These are phyloP conservation scores for Dermochelys coriacea DNA, from an alignment of 2,797 vertebrate species.

Conservation along the genomic window DNA sequence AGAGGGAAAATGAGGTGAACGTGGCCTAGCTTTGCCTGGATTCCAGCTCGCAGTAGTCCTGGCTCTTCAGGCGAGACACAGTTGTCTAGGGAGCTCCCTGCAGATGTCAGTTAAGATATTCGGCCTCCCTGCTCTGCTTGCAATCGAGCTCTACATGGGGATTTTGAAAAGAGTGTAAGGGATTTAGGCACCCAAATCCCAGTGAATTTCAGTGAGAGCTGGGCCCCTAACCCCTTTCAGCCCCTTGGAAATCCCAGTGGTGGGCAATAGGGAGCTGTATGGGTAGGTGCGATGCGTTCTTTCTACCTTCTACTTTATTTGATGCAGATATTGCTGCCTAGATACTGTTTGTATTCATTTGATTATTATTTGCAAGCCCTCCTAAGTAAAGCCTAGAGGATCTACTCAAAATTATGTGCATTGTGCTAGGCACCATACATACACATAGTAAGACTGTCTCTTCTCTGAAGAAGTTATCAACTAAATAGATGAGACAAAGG, in stretches of 20 bases:
- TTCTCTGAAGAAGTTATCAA: not conserved
- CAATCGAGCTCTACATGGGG: not conserved
- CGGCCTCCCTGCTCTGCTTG: accelerated
- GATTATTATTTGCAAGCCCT: not conserved
- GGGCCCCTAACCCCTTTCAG: not conserved
- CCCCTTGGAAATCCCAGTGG: not conserved
- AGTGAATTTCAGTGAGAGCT: not conserved
- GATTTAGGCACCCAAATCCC: not conserved
- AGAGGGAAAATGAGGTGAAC: slow-evolving; percentile 34
- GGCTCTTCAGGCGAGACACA: not conserved
- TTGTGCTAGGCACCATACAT: not conserved
- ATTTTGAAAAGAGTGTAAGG: not conserved
- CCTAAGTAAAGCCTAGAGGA: not conserved
- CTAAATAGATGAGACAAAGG: not conserved
- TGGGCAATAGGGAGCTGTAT: not conserved
- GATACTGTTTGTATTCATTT: not conserved
- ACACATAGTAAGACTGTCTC: not conserved
- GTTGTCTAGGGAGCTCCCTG: not conserved
- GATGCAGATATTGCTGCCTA: not conserved
- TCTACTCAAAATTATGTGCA: not conserved
- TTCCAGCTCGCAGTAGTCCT: not conserved
- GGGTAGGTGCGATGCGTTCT: not conserved
- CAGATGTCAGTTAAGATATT: not conserved
- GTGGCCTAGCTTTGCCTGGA: not conserved
- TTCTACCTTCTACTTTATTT: not conserved